Evolutionary conservation across 2,113 vertebrate species (phyloP), one percentile per base, ranked within the genome.

Genomic region (Lanius collurio): DNA sequence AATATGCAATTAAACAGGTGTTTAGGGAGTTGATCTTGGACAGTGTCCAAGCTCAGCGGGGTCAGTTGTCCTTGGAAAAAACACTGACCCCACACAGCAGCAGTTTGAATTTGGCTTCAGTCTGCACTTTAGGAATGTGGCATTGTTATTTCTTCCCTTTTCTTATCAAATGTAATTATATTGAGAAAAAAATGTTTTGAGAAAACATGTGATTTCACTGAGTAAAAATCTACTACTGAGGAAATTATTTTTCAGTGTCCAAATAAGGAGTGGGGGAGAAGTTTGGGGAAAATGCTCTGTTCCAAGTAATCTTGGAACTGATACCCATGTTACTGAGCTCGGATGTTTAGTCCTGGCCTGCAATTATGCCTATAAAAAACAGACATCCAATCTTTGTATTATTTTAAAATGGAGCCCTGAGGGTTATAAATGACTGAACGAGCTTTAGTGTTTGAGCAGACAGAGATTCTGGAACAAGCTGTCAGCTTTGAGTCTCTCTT

Each of bases 1-100:
- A 97, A 77, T 96, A 94, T 97, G 97, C 96, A 97, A 98, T 98
- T 98, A 97, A 98, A 97, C 98, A 99, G 98, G 98, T 99, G 98
- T 97, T 95, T 89, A 90, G 94, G 85, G 83, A 98, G 97, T 97
- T 91, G 95, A 89, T 97, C 52, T 97, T 98, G 98, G 96, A 96
- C 16, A 3, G 62, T 22, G 94, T 86, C 98, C 98, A 97, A 95
- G 65, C 93, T 97, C 95, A 96, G 95, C 39, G 2, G 92, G 90
- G 93, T 95, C 93, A 22, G 68, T 65, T 17, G 26, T 91, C 53
- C 41, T 79, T 97, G 93, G 83, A 93, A 97, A 93, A 96, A 97
- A 83, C 87, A 62, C 67, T 62, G 59, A 80, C 87, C 95, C 95
- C 97, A 96, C 91, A 92, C 90, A 97, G 97, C 98, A 98, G 97